These are phyloP conservation scores for Peromyscus aztecus DNA, from an alignment of 2,797 vertebrate genomes.

Conservation along the genomic window DNA sequence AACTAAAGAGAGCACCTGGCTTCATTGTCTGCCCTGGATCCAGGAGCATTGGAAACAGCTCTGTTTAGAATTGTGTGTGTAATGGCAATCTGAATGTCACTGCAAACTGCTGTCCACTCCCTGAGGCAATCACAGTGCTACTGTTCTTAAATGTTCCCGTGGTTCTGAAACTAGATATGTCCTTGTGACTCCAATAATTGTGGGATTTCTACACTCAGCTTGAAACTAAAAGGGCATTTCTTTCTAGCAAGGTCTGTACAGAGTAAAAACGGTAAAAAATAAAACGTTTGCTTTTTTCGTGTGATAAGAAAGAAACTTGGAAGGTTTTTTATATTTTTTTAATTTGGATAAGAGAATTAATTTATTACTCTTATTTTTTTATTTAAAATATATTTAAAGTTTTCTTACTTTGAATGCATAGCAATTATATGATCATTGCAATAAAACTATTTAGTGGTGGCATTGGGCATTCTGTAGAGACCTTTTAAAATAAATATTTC, in stretches of 20 bases:
- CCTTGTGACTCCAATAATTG: slow-evolving; percentile 59
- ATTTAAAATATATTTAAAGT: background rate
- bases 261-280: slow-evolving; percentile 18
- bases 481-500: background rate
- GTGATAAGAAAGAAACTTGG: background rate
- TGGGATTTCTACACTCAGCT: slow-evolving; percentile 45
- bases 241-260: slow-evolving; percentile 42
- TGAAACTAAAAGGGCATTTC: slow-evolving; percentile 40
- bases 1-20: background rate
- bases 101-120: slow-evolving; percentile 25
- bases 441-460: background rate
- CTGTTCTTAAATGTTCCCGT: background rate
- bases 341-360: background rate
- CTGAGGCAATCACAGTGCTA: slow-evolving; percentile 20
- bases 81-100: slow-evolving; percentile 56
- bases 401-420: background rate
- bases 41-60: background rate
- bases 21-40: background rate
- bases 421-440: background rate
- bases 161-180: slow-evolving; percentile 43
- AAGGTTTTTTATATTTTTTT: background rate
- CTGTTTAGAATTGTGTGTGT: slow-evolving; percentile 58
- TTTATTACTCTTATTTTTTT: slow-evolving; percentile 38
- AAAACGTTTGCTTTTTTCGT: slow-evolving; percentile 50
- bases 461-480: background rate